Conservation (phyloP, 2,113 vertebrate species). For the Scartelaos histophorus region DNA sequence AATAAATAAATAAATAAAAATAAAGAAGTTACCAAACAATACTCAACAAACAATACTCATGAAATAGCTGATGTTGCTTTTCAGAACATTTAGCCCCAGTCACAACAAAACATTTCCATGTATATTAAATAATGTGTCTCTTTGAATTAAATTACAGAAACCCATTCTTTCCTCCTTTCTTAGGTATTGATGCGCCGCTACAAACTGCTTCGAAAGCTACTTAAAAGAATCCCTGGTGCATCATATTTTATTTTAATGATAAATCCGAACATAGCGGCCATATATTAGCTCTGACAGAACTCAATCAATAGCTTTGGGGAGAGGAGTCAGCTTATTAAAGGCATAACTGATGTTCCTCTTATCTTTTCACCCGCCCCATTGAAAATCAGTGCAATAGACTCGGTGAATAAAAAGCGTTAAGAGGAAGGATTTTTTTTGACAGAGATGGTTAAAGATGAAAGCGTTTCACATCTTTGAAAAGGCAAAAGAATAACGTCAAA, state of each 20-base stretch:
- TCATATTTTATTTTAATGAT: conserved; percentile 17
- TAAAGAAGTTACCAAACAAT: no score
- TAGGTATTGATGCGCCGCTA: not conserved
- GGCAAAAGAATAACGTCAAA: conserved; percentile 34
- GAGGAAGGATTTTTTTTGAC: conserved; percentile 18
- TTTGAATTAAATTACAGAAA: not conserved
- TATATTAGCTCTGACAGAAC: conserved; percentile 21
- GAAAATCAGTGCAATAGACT: conserved; percentile 30
- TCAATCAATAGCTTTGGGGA: conserved; percentile 28
- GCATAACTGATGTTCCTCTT: conserved; percentile 36
- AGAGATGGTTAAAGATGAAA: conserved; percentile 6
- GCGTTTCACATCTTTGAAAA: conserved; percentile 3
- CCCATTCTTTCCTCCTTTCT: not conserved
- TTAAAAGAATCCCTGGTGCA: conserved; percentile 1
- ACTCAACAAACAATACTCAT: not conserved
- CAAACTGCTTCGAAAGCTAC: conserved; percentile 2
- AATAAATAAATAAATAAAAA: no score
- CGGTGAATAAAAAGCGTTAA: conserved; percentile 19
- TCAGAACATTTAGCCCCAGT: no score
- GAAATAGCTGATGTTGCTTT: not conserved
- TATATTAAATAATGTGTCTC: not conserved
- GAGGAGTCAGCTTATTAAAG: conserved; percentile 20
- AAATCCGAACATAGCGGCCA: conserved; percentile 21
- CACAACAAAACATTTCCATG: not conserved
- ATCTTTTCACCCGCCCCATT: conserved; percentile 28